phyloP scores from a whole-genome alignment of 2,113 vertebrate species.

The Chauna torquata region DNA sequence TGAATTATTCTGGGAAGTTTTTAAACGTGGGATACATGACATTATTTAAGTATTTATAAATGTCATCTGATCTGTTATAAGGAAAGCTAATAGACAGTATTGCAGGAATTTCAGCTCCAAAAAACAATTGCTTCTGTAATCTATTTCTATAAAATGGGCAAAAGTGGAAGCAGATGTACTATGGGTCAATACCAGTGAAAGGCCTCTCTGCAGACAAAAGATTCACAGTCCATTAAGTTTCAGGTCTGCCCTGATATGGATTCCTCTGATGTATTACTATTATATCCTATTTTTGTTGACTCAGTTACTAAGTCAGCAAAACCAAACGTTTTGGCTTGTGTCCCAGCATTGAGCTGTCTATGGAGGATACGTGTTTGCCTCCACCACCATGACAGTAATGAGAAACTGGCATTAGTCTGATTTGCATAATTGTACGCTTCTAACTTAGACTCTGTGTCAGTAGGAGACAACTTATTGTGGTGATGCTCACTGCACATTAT shows the following conservation, averaged over 20 bases:
- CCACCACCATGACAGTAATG: constrained; percentile 91
- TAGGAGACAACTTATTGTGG: constrained; percentile 91
- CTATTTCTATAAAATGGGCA: constrained; percentile 67
- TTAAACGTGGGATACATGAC: constrained; percentile 58
- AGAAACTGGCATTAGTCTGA: constrained; percentile 94
- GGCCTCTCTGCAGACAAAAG: constrained; percentile 68
- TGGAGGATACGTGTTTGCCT: constrained; percentile 89
- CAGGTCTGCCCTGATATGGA: constrained; percentile 80
- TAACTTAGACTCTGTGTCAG: constrained; percentile 90
- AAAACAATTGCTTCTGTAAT: constrained; percentile 73
- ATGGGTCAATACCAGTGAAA: constrained; percentile 80
- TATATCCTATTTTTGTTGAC: constrained; percentile 90
- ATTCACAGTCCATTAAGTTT: constrained; percentile 84
- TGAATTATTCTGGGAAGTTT: constrained; percentile 71
- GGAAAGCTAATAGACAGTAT: constrained; percentile 76
- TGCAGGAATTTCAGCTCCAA: constrained; percentile 68
- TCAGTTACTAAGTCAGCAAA: constrained; percentile 95
- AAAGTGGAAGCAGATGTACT: constrained; percentile 62
- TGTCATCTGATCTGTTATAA: constrained; percentile 71
- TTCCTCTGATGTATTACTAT: constrained; percentile 86
- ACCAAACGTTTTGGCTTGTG: constrained; percentile 84
- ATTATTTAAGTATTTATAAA: constrained; percentile 82
- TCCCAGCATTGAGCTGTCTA: constrained; percentile 89
- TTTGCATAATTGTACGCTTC: constrained; percentile 95
- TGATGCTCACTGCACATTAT: constrained; percentile 87